Evolutionary conservation across 1,140 invertebrate species (phyloP).

Genomic region (Ceratoteleas bidentatus): DNA sequence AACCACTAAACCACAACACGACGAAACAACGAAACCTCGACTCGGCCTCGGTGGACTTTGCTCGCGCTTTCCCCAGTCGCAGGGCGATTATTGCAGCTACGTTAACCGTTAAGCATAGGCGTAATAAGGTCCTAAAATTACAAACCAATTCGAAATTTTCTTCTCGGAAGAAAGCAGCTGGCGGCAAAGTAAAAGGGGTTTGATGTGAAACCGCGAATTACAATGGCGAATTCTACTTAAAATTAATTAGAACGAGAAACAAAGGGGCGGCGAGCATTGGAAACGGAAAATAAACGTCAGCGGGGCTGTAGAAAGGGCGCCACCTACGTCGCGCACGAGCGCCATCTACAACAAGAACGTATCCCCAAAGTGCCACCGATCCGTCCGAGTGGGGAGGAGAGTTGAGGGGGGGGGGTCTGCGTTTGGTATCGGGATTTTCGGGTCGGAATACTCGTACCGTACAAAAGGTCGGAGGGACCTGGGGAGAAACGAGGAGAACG

Average conservation of each 20-base stretch:
- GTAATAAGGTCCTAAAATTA: constrained; percentile 41
- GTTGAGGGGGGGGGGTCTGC: constrained; percentile 10
- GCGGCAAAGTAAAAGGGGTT: not conserved
- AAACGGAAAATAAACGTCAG: too few species aligned
- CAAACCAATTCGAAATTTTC: not conserved
- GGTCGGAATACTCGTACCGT: too few species aligned
- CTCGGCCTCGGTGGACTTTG: constrained; percentile 53
- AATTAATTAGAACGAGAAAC: not conserved
- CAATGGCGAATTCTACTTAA: too few species aligned
- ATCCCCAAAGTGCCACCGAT: constrained; percentile 44
- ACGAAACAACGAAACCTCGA: constrained; percentile 49
- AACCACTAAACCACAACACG: constrained; percentile 56
- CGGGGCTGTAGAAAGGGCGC: too few species aligned
- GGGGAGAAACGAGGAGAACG: too few species aligned
- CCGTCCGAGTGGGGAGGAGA: constrained; percentile 15
- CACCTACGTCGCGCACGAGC: not conserved
- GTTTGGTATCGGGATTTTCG: constrained; percentile 44
- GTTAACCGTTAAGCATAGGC: constrained; percentile 51
- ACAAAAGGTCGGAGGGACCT: too few species aligned
- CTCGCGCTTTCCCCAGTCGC: constrained; percentile 26
- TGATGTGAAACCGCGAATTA: not conserved
- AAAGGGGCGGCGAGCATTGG: too few species aligned
- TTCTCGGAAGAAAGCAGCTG: too few species aligned
- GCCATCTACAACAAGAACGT: constrained; percentile 27
- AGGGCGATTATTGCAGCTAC: constrained; percentile 46